Base-by-base conservation (phyloP, 2,888 invertebrate genomes). In the Malthinus flaveolus region DNA sequence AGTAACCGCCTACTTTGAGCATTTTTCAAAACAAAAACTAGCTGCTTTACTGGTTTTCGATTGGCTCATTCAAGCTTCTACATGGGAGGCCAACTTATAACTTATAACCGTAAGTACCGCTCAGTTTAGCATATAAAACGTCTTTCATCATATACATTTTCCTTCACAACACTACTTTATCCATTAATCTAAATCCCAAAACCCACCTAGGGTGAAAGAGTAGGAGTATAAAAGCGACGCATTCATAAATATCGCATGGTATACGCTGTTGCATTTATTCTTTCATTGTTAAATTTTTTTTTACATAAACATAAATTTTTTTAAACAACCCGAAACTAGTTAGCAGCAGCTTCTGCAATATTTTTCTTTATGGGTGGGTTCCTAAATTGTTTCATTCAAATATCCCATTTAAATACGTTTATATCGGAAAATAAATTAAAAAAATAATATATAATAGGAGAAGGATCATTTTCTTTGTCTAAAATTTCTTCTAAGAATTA, bases 31-130 rank as follows among this genome's bases (percentile, higher is more conserved):
- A 60, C 56, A 60, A 62, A 60, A 61, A 53, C 63, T 58, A 52
- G 48, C 35, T 37, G 56, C 48, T 52, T 53, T 54, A 42, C 49
- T 53, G 48, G 60, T 55, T 49, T 37, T 56, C 53, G 57, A 63
- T 63, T 64, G 63, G 66, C 36, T 50, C 61, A 54, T 61, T 56
- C 58, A 51, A 53, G 48, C 62, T 54, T 63, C 65, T 62, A 63
- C 66, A 66, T 66, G 66, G 66, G 66, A 66, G 66, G 66, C 66
- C 65, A 54, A 52, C 58, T 55, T 59, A 59, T 62, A 62, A 56
- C 51, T 62, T 61, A 58, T 61, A 59, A 56, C 23, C 37, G 56
- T 59, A 52, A 54, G 61, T 59, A 59, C 55, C 31, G 33, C 49
- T 39, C 56, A 52, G 58, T 59, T 59, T 58, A 58, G 57, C 57